These are phyloP conservation scores for Calidris pygmaea DNA, from an alignment of 2,113 vertebrate species.

Conservation along the genomic window DNA sequence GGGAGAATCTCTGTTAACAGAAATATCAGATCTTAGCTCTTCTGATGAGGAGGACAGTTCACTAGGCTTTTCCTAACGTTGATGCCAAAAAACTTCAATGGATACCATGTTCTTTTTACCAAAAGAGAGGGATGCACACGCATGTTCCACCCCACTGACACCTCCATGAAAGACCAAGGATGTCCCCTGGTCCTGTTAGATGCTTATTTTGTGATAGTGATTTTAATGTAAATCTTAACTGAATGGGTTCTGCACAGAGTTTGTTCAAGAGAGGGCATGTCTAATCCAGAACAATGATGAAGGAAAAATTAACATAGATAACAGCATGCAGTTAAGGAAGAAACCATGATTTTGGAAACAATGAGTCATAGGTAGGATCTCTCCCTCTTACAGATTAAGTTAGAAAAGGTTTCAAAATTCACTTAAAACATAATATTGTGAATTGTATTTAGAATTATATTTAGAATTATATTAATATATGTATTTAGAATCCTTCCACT, in stretches of 20 bases:
- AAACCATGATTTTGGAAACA: not conserved
- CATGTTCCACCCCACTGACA: not conserved
- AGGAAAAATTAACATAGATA: not conserved
- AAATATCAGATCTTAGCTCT: not conserved
- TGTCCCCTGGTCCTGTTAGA: not conserved
- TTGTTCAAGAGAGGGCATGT: not conserved
- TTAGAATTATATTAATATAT: no score
- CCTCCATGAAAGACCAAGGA: not conserved
- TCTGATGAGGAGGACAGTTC: not conserved
- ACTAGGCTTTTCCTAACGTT: not conserved
- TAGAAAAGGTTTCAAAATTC: not conserved
- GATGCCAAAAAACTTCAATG: not conserved
- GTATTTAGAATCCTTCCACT: not conserved
- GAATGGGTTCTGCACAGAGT: not conserved
- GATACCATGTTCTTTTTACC: not conserved
- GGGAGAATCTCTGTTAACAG: not conserved
- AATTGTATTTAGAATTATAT: not conserved
- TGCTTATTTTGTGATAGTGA: not conserved
- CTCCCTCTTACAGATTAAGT: not conserved
- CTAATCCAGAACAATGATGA: not conserved
- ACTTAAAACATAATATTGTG: not conserved
- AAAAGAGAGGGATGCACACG: not conserved
- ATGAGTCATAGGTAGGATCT: not conserved
- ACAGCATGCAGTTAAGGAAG: not conserved
- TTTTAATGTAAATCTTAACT: not conserved